Base-by-base conservation (phyloP, 1,140 invertebrate genomes). In the Ladona fulva region DNA sequence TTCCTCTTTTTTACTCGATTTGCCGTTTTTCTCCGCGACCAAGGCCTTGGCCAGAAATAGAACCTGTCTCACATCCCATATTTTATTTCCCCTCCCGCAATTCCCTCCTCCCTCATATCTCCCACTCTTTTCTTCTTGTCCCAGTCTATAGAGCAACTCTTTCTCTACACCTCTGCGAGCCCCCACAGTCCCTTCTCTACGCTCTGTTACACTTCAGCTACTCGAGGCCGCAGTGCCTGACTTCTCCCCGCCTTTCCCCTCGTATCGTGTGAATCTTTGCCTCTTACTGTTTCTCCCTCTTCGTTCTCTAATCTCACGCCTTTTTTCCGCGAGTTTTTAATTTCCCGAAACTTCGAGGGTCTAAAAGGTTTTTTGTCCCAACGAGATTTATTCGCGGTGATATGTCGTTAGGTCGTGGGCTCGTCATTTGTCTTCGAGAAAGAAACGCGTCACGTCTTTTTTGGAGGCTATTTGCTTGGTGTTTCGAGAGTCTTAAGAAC, bases 21-120 rank as follows among this genome's bases (percentile, higher is more conserved):
- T 66, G 52, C 52, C 52, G 16, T 66, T 66, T 66, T 66, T 66
- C 52, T 66, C 52, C 52, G 3, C 52, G n/a, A 66, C 52, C 52
- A 22, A 66, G 52, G 52, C 52, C 52, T 66, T 66, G 52, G 52
- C 52, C 52, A 66, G 52, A 66, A 66, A 66, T 66, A 66, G 52
- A 66, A 66, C 52, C 52, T 66, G 5, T 66, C n/a, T 66, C 52
- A 66, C 52, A 66, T 66, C 52, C 52, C 52, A 66, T 66, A 66
- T 66, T 66, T 66, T 66, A 66, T 66, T 19, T 12, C 52, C 52
- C 52, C 52, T 52, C 19, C 44, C 44, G 44, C 44, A 11, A 52
- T 52, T 52, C 44, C 44, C 44, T 52, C 44, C 44, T 19, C 44
- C 10, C 44, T 52, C 44, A 52, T 52, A 52, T 52, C 19, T 52